Evolutionary conservation across 2,113 vertebrate genomes (phyloP).

Genomic region (Myotis lucifugus): DNA sequence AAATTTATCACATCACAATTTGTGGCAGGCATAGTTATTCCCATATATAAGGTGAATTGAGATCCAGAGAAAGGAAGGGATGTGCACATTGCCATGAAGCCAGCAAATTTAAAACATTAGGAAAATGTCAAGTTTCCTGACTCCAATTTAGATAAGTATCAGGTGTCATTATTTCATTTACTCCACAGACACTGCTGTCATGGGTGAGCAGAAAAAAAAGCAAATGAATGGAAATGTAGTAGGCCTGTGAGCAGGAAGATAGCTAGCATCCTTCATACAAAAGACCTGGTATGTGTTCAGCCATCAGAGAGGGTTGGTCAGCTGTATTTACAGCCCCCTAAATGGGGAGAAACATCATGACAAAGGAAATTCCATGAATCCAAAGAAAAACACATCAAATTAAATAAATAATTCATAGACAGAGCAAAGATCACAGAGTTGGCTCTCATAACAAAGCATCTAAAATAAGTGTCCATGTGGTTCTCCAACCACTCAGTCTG

Average conservation of each 20-base stretch:
- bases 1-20: background rate
- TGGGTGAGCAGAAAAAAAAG: background rate
- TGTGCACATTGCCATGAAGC: background rate
- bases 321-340: constrained; percentile 59
- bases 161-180: background rate
- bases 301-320: background rate
- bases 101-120: background rate
- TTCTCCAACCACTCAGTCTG: background rate
- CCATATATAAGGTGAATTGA: background rate
- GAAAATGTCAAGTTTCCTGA: background rate
- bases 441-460: constrained; percentile 41
- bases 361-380: constrained; percentile 54
- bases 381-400: constrained; percentile 41
- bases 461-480: constrained; percentile 48
- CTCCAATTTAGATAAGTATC: background rate
- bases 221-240: background rate
- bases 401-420: constrained; percentile 61
- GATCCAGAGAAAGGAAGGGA: background rate
- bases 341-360: constrained; percentile 37
- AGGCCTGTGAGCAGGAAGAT: background rate
- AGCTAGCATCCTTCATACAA: background rate
- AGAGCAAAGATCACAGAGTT: constrained; percentile 55
- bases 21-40: background rate
- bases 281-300: background rate
- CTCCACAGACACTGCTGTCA: background rate